Base-by-base conservation (phyloP, 2,113 vertebrate genomes). In the Picathartes gymnocephalus region DNA sequence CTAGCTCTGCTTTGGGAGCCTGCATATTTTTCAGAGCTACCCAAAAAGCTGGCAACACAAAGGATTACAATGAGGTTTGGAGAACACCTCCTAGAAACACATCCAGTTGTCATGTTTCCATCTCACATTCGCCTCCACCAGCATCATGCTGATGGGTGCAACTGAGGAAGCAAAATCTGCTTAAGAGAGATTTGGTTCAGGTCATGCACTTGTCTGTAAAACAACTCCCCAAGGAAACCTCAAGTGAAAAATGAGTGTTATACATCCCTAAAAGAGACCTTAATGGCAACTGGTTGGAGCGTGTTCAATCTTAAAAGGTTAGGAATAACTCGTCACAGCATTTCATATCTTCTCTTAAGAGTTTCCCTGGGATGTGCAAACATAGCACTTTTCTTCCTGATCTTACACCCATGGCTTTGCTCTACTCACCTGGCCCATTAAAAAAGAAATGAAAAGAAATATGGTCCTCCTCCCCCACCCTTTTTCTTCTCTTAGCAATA, bases 51-150 rank as follows among this genome's bases (percentile, higher is more conserved):
- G 85, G 40, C 82, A 92, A 72, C 17, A 23, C 35, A 92, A 51
- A 44, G 51, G 72, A 64, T 5, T 86, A 65, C 39, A 91, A 31
- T 33, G 65, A 86, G 11, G 40, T 70, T 92, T 79, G 57, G 57
- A 87, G 62, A 72, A 78, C 54, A 86, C 23, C 45, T 89, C 47
- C 48, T 65, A 76, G 48, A 90, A 87, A 30, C 37, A 50, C 22
- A 95, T 81, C 74, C 79, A 91, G 42, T 82, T 94, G 62, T 90
- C 70, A 70, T 35, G 28, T 84, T 95, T 96, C 74, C 27, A 50
- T 94, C 57, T 86, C 88, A 84, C 69, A 61, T 90, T 53, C 3
- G 6, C 79, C 82, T 81, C 82, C 69, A 88, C 23, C 40, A 78
- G 68, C 30, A 85, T 48, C 51, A 73, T 71, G n/a, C 33, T 83